Conservation (phyloP, 2,888 invertebrate genomes). For the Sphaerophoria taeniata region DNA sequence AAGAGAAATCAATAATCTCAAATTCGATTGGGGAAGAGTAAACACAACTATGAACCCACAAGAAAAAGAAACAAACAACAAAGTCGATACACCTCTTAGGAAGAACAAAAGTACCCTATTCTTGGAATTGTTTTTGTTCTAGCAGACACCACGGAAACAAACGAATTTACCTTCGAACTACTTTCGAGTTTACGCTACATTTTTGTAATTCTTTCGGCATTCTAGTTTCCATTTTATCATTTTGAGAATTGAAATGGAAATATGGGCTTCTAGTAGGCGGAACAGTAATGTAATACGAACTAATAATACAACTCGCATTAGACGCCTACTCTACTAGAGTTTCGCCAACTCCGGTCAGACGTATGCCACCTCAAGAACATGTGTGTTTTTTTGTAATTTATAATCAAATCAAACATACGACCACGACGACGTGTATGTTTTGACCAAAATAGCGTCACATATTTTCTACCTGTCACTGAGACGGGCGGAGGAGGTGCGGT, state of each 20-base stretch:
- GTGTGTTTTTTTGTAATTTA: conserved; percentile 21
- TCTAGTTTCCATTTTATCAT: background rate
- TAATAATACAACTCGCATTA: conserved; percentile 21
- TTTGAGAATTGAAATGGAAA: conserved; percentile 18
- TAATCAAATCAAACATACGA: conserved; percentile 29
- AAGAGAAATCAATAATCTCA: conserved; percentile 5
- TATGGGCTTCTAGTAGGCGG: conserved; percentile 25
- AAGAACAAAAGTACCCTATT: conserved; percentile 21
- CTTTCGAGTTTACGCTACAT: background rate
- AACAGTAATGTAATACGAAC: conserved; percentile 25
- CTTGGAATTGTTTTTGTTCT: conserved; percentile 2
- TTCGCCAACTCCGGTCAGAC: conserved; percentile 20
- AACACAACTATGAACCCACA: conserved; percentile 28
- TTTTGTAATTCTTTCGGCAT: too few species aligned
- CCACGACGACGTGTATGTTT: conserved; percentile 2
- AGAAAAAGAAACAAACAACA: conserved; percentile 28
- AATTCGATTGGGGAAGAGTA: background rate
- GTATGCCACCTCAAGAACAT: conserved; percentile 33
- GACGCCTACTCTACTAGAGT: conserved; percentile 48
- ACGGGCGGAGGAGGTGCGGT: background rate
- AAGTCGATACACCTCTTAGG: background rate
- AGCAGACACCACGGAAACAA: conserved; percentile 54
- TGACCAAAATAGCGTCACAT: conserved; percentile 29
- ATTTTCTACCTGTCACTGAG: background rate
- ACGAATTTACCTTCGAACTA: conserved; percentile 60